Conservation (phyloP, 2,113 vertebrate species). For the Cephalophus harveyi region DNA sequence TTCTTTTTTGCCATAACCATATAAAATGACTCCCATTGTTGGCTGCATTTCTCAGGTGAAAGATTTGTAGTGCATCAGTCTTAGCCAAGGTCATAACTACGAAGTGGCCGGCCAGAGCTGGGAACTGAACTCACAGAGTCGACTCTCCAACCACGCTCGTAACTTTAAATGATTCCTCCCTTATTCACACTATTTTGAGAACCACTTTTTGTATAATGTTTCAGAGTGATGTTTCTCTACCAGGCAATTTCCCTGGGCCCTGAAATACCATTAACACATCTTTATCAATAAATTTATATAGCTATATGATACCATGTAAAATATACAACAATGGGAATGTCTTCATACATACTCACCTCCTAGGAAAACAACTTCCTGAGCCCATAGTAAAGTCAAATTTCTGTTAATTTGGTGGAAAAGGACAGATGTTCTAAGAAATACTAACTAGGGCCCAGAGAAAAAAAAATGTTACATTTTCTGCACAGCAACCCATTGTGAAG, state of each 20-base stretch:
- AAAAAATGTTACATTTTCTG: conserved; percentile 32
- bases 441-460: neutral
- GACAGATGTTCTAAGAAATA: conserved; percentile 33
- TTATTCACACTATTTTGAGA: neutral
- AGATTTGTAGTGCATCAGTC: neutral
- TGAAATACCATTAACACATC: conserved; percentile 65
- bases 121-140: neutral
- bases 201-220: conserved; percentile 51
- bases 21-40: neutral
- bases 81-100: neutral
- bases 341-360: conserved; percentile 65
- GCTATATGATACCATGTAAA: conserved; percentile 70
- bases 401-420: conserved; percentile 48
- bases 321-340: conserved; percentile 46
- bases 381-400: conserved; percentile 53
- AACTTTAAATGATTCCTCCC: fast-evolving
- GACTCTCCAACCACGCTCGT: neutral
- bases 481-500: neutral
- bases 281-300: conserved; percentile 70
- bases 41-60: neutral
- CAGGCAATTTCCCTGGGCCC: conserved; percentile 62
- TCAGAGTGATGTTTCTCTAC: conserved; percentile 64
- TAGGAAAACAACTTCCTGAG: conserved; percentile 67
- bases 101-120: neutral
- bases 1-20: neutral